Conservation (phyloP, 2,888 invertebrate genomes). For the Cephus spinipes region DNA sequence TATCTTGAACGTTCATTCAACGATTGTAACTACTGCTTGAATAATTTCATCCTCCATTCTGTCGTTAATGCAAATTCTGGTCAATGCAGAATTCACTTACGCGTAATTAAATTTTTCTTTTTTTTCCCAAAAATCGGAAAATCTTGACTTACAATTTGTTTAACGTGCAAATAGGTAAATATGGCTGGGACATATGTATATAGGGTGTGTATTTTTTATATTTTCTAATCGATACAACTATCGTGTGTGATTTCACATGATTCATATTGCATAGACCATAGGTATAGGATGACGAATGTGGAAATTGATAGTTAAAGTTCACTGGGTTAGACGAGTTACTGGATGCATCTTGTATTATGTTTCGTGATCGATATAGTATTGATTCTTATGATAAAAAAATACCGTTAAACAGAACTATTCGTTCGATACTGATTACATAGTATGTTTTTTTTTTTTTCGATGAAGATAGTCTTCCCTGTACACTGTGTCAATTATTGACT, state of each 20-base stretch:
- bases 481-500: not conserved
- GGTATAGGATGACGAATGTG: not conserved
- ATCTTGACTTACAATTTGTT: not conserved
- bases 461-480: not conserved
- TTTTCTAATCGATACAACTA: not conserved
- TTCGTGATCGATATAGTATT: not conserved
- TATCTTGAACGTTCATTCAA: not conserved
- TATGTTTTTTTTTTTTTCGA: not conserved
- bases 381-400: not conserved
- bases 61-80: not conserved
- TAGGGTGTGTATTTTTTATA: not conserved
- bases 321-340: not conserved
- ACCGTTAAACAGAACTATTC: not conserved
- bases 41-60: too few relatives aligned
- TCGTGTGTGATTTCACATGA: not conserved
- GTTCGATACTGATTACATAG: too few relatives aligned
- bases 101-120: not conserved
- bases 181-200: not conserved
- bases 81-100: not conserved
- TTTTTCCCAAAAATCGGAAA: not conserved
- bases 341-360: not conserved
- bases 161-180: not conserved
- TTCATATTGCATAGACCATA: not conserved
- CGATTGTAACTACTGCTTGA: too few relatives aligned
- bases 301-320: not conserved